Base-by-base conservation (phyloP, 1,140 invertebrate species). In the Diabrotica virgifera region DNA sequence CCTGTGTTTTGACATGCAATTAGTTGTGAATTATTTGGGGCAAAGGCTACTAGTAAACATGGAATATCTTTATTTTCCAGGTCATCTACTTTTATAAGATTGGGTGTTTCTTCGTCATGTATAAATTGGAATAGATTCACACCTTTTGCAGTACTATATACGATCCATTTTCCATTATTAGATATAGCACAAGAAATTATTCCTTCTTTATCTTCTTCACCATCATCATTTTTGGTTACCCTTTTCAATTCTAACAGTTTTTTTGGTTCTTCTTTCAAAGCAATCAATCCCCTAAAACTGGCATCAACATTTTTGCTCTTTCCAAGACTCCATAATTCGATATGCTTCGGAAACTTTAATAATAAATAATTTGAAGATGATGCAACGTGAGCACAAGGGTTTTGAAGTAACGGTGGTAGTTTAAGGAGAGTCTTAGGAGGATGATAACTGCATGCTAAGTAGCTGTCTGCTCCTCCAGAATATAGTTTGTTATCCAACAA, bases 401-500 rank as follows among this genome's bases (percentile, higher is more conserved):
- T 76, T 74, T 87, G 83, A 9, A 89, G 77, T 69, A 92, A 81
- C 4, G 90, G 89, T 6, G 89, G 89, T 77, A 90, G 87, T 76
- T 90, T 88, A 58, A 87, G 79, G 5, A 90, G 75, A 65, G 83
- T 82, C 79, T 88, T 88, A 3, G 86, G 88, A 5, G 82, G 82
- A 71, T 84, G 84, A 69, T 82, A 85, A 53, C 86, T 87, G 14
- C 90, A 77, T 5, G 87, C 86, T 2, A 94, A 78, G 73, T 92
- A 88, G 3, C 90, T 89, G 80, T 93, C 91, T 13, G 89, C 81
- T 38, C 91, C 93, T 66, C 87, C 91, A 4, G 93, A 95, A 74
- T 90, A 86, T 24, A 96, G 79, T 71, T 86, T 86, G 3, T 85
- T 82, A 36, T 83, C 81, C 68, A 84, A 80, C 36, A 89, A 77